These are phyloP conservation scores for Helleia helle DNA, from an alignment of 2,888 invertebrate genomes.

Conservation along the genomic window DNA sequence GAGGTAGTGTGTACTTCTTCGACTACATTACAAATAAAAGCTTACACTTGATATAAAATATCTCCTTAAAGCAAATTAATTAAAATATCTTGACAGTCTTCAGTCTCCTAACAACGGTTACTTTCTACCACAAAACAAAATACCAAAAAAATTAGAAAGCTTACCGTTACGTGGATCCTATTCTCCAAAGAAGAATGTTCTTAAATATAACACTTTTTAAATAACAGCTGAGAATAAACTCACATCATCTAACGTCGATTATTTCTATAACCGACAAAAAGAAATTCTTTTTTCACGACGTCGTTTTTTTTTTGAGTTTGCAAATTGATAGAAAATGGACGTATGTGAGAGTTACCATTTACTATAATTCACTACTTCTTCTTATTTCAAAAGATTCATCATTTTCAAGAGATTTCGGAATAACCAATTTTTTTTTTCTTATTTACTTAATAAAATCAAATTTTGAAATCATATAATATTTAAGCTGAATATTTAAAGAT, in stretches of 20 bases:
- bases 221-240: conserved; percentile 23
- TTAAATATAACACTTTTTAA: neutral
- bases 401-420: too few relatives aligned
- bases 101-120: conserved; percentile 60
- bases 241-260: conserved; percentile 49
- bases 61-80: conserved; percentile 52
- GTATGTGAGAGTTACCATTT: conserved; percentile 25
- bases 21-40: neutral
- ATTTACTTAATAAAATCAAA: too few relatives aligned
- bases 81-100: too few relatives aligned
- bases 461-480: too few relatives aligned
- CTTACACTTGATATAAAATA: conserved; percentile 34
- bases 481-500: too few relatives aligned
- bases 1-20: neutral
- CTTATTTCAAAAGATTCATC: too few relatives aligned
- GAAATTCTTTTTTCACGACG: conserved; percentile 42
- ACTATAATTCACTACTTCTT: neutral
- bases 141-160: conserved; percentile 54
- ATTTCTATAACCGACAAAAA: conserved; percentile 46
- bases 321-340: conserved; percentile 64
- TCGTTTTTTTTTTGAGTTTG: conserved; percentile 59
- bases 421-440: too few relatives aligned
- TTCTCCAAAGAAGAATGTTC: conserved; percentile 11
- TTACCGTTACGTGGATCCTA: conserved; percentile 46
- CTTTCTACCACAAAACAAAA: conserved; percentile 66